phyloP scores from a whole-genome alignment of 2,113 vertebrate genomes.

The Narcine bancroftii region DNA sequence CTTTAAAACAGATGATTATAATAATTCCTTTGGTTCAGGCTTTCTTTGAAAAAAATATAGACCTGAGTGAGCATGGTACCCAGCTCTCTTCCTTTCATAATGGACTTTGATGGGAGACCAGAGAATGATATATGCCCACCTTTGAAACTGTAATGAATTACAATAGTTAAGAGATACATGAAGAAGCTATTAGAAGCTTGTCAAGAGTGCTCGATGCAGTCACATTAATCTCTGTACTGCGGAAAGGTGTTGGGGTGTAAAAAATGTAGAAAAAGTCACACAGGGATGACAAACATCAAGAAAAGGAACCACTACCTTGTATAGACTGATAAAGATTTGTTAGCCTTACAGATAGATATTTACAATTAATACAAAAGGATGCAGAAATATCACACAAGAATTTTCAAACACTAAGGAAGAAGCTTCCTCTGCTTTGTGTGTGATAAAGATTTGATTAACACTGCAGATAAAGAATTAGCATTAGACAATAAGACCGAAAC shows the following conservation, averaged over 20 bases:
- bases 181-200: conserved; percentile 27
- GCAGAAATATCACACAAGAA: no score
- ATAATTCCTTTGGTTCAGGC: background rate
- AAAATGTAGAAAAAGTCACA: no score
- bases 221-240: conserved; percentile 15
- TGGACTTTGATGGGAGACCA: background rate
- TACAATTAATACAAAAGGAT: no score
- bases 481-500: no score
- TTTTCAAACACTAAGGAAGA: no score
- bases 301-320: no score
- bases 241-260: conserved; percentile 30
- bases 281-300: no score
- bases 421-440: no score
- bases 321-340: no score
- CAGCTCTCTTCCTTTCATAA: background rate
- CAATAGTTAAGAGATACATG: conserved; percentile 15
- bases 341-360: no score
- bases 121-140: conserved; percentile 8
- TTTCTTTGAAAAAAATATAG: background rate
- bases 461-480: no score
- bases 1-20: background rate
- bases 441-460: no score
- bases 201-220: conserved; percentile 13
- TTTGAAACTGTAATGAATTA: conserved; percentile 29
- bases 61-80: background rate